phyloP scores from a whole-genome alignment of 2,888 invertebrate species.

The Phortica magna region DNA sequence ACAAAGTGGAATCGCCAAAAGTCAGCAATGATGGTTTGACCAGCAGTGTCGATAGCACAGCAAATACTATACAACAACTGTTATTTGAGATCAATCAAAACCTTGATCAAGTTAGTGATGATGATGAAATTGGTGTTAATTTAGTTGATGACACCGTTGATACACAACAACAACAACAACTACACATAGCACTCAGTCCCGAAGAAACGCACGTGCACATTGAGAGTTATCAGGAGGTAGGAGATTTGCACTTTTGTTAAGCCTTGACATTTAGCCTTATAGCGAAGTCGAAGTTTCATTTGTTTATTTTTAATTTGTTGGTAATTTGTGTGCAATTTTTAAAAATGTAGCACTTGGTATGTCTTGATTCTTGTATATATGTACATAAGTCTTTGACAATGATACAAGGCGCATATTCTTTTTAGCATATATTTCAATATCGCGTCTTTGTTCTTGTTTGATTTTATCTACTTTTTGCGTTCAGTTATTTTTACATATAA shows the following conservation, averaged over 20 bases:
- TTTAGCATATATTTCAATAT: neutral
- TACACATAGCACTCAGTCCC: slow-evolving; percentile 29
- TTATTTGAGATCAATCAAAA: slow-evolving; percentile 72
- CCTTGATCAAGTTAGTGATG: slow-evolving; percentile 63
- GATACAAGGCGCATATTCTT: neutral
- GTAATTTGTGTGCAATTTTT: neutral
- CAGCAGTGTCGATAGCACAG: slow-evolving; percentile 36
- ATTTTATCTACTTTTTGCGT: slow-evolving; percentile 25
- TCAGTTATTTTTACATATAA: slow-evolving; percentile 4
- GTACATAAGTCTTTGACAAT: too few relatives aligned
- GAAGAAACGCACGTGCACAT: slow-evolving; percentile 64
- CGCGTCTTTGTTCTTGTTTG: slow-evolving; percentile 4
- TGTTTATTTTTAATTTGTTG: neutral
- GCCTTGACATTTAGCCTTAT: neutral
- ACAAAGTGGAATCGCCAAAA: slow-evolving; percentile 36
- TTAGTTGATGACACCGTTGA: neutral
- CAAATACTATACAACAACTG: slow-evolving; percentile 66
- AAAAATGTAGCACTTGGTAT: neutral
- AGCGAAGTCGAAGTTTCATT: neutral
- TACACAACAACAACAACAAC: neutral
- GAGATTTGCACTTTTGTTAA: slow-evolving; percentile 17
- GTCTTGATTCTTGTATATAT: neutral
- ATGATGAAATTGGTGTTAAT: slow-evolving; percentile 30
- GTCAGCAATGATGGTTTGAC: neutral
- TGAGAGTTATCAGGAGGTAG: slow-evolving; percentile 60